A percentile compares a stretch with the other conserved stretches of the same genome.
phyloP scores from a whole-genome alignment of 2,113 vertebrate species.

The Platanista minor region DNA sequence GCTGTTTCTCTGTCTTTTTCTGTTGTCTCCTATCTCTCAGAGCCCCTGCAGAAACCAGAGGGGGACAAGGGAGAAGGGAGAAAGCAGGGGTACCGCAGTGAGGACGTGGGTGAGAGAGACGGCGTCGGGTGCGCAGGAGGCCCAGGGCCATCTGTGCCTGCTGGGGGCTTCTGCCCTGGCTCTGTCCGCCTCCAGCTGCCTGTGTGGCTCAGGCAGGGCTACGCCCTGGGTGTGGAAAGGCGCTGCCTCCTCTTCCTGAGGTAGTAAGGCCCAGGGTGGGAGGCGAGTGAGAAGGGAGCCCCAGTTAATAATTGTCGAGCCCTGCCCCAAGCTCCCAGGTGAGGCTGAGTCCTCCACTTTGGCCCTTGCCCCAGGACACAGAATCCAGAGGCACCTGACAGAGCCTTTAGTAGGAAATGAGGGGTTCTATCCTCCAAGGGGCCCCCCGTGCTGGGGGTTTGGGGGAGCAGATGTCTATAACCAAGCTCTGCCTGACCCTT shows the following conservation, averaged over 20 bases:
- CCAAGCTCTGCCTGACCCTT: not conserved
- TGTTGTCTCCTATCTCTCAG: not conserved
- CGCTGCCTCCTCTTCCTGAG: not conserved
- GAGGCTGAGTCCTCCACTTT: not conserved
- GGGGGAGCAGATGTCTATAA: not conserved
- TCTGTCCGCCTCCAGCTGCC: not conserved
- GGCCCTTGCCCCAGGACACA: not conserved
- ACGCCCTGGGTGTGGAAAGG: not conserved
- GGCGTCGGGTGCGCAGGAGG: not conserved
- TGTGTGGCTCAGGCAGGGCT: not conserved
- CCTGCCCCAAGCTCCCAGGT: not conserved
- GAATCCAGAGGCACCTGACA: not conserved
- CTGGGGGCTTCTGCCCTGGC: not conserved
- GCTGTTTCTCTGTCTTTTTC: not conserved
- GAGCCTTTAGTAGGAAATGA: slow-evolving; percentile 6
- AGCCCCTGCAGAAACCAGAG: not conserved
- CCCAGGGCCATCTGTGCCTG: not conserved
- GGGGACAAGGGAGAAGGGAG: not conserved
- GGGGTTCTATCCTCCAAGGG: not conserved
- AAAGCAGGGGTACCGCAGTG: not conserved
- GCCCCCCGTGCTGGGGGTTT: no score
- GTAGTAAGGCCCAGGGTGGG: not conserved
- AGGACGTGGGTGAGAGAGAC: not conserved
- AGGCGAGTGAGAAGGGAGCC: not conserved
- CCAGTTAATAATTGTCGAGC: not conserved